These are phyloP conservation scores for Myotis findleyi DNA, from an alignment of 2,797 vertebrate genomes.

Conservation along the genomic window DNA sequence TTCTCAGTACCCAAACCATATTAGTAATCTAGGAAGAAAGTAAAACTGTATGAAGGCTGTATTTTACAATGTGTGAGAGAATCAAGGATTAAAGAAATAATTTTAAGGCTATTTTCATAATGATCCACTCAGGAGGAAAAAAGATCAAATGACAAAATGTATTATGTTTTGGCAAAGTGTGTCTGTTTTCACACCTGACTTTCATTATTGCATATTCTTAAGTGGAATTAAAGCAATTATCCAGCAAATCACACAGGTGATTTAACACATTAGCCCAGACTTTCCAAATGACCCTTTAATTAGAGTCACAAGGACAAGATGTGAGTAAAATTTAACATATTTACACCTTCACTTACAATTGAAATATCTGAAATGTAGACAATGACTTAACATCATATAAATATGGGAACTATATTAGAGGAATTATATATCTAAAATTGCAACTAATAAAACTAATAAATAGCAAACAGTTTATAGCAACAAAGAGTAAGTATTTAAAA, in stretches of 20 bases:
- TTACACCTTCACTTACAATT: not conserved
- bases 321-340: conserved; percentile 38
- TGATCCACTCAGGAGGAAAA: conserved; percentile 76
- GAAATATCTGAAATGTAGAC: conserved; percentile 47
- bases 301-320: conserved; percentile 36
- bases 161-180: conserved; percentile 65
- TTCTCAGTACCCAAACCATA: not conserved
- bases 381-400: conserved; percentile 9
- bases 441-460: conserved; percentile 11
- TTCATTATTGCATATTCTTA: conserved; percentile 76
- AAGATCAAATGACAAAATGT: conserved; percentile 73
- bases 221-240: conserved; percentile 81
- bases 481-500: conserved; percentile 47
- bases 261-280: conserved; percentile 75
- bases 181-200: conserved; percentile 77
- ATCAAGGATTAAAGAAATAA: conserved; percentile 78
- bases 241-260: conserved; percentile 82
- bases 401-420: conserved; percentile 36
- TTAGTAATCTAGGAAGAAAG: conserved; percentile 14
- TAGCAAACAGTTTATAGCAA: not conserved
- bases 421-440: conserved; percentile 43
- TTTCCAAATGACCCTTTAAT: conserved; percentile 76
- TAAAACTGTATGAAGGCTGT: conserved; percentile 10
- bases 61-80: conserved; percentile 39
- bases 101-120: conserved; percentile 60